phyloP scores from a whole-genome alignment of 2,113 vertebrate genomes.

The Tachysurus vachellii region DNA sequence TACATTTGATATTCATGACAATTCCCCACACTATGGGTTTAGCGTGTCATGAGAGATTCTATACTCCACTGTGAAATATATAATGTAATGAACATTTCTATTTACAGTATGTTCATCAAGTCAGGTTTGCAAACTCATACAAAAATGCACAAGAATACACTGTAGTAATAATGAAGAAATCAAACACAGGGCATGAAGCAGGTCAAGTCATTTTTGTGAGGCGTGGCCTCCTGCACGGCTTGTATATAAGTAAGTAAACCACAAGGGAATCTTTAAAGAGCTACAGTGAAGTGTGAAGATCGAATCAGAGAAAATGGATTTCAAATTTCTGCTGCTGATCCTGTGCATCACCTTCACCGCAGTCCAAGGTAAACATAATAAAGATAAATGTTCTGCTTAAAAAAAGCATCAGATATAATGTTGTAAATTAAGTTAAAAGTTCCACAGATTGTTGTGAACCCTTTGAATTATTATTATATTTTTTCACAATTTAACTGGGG shows the following conservation, averaged over 20 bases:
- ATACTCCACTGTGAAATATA: too few species aligned
- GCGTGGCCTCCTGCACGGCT: neutral
- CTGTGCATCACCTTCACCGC: conserved; percentile 34
- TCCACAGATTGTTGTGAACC: neutral
- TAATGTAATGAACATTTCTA: neutral
- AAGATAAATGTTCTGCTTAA: neutral
- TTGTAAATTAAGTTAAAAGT: neutral
- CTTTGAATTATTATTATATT: neutral
- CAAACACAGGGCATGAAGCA: neutral
- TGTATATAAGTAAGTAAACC: neutral
- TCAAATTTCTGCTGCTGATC: conserved; percentile 33
- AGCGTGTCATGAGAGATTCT: neutral
- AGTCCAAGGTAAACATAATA: conserved; percentile 34
- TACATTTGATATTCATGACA: too few species aligned
- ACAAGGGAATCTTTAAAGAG: neutral
- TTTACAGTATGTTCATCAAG: neutral
- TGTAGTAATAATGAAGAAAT: neutral
- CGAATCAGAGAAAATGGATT: conserved; percentile 27
- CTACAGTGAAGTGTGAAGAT: neutral
- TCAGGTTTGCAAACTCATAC: neutral
- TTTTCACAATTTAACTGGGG: too few species aligned
- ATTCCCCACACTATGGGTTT: neutral
- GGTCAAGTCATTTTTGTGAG: neutral
- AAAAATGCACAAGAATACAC: neutral
- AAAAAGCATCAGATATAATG: neutral